Evolutionary conservation across 2,113 vertebrate species (phyloP).

Genomic region (Bambusicola thoracicus): DNA sequence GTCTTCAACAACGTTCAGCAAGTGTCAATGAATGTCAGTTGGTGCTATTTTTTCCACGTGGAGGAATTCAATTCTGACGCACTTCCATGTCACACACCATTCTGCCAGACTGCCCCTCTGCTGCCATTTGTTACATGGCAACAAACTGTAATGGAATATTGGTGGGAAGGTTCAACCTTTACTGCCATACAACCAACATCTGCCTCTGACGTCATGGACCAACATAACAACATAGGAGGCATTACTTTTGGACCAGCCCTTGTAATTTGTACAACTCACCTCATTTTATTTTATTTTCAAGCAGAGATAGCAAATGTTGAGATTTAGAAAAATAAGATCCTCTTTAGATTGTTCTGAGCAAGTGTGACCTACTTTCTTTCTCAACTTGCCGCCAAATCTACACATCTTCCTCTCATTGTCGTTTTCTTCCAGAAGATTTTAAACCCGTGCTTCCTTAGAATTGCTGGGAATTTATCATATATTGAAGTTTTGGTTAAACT

Average conservation of each 20-base stretch:
- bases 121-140: not conserved
- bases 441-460: not conserved
- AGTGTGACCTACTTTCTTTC: not conserved
- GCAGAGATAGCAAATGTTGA: not conserved
- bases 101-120: not conserved
- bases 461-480: not conserved
- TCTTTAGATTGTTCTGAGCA: not conserved
- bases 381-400: not conserved
- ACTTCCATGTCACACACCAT: not conserved
- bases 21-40: not conserved
- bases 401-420: not conserved
- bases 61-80: not conserved
- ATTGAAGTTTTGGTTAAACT: not conserved
- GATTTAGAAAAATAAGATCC: not conserved
- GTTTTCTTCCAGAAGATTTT: slow-evolving; percentile 17
- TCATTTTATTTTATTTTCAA: not conserved
- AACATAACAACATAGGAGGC: too few relatives aligned
- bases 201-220: too few relatives aligned
- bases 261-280: not conserved
- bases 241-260: too few relatives aligned
- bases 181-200: too few relatives aligned
- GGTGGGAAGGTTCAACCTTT: not conserved
- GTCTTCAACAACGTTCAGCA: too few relatives aligned
- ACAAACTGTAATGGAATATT: not conserved
- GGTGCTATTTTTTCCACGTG: not conserved